Evolutionary conservation across 2,888 invertebrate genomes (phyloP).

Genomic region (Tromatobia lineatoria): DNA sequence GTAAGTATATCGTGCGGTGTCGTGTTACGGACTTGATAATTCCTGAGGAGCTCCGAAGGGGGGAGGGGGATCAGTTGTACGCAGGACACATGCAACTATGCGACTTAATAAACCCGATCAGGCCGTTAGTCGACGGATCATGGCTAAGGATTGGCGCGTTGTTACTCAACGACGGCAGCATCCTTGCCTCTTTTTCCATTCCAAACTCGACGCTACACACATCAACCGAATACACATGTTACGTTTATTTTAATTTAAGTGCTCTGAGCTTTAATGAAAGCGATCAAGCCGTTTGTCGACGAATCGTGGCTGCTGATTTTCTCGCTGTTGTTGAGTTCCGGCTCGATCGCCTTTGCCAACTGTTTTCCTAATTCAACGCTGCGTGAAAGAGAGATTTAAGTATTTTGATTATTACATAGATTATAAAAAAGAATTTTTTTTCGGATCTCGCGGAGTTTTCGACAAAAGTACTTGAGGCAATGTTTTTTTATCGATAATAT

Average conservation of each 20-base stretch:
- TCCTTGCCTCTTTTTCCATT: slow-evolving; percentile 97
- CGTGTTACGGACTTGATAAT: slow-evolving; percentile 49
- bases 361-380: slow-evolving; percentile 99
- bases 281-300: slow-evolving; percentile 99
- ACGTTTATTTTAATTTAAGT: slow-evolving; percentile 65
- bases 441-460: no score
- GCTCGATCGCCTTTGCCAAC: slow-evolving; percentile 98
- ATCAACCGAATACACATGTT: slow-evolving; percentile 90
- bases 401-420: slow-evolving; percentile 26
- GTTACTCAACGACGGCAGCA: slow-evolving; percentile 94
- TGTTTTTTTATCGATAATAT: no score
- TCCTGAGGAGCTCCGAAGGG: slow-evolving; percentile 23
- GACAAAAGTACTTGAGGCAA: no score
- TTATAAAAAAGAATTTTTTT: not conserved
- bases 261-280: slow-evolving; percentile 93
- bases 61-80: slow-evolving; percentile 13
- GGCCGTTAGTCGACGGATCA: slow-evolving; percentile 97
- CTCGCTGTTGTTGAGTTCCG: slow-evolving; percentile 91
- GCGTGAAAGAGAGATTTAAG: slow-evolving; percentile 71
- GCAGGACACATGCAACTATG: slow-evolving; percentile 63
- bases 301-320: slow-evolving; percentile 94
- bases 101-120: slow-evolving; percentile 96
- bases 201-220: slow-evolving; percentile 99
- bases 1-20: slow-evolving; percentile 49
- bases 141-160: slow-evolving; percentile 89